Evolutionary conservation across 2,113 vertebrate species (phyloP), one percentile per base, ranked within the genome.

Genomic region (Chamaea fasciata): DNA sequence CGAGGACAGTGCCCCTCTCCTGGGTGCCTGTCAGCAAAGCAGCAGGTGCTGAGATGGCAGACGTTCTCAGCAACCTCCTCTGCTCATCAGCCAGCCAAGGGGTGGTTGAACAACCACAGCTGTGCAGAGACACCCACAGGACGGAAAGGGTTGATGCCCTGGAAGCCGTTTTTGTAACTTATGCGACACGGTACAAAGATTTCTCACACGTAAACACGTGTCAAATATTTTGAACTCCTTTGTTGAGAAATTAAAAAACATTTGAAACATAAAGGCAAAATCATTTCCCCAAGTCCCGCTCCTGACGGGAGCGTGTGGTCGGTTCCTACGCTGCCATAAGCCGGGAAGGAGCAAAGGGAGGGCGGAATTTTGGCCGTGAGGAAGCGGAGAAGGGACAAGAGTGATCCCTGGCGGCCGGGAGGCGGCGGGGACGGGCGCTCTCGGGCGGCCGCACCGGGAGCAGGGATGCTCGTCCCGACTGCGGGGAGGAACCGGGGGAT

Each of bases 301-400:
- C 21, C 53, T 13, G 56, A 49, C 15, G 4, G n/a, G 37, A 39
- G 37, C 37, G 37, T n/a, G 30, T 0, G 31, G 37, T 9, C 49
- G 10, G 8, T 35, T 60, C 5, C 10, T 3, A 65, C 3, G 1
- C 49, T 9, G 63, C 59, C 15, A 2, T 0, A 2, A 52, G 30
- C 37, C 21, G 53, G 30, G 28, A 13, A 2, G 7, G 4, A 8
- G 44, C 37, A 24, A 4, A 33, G 23, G 21, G 27, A 28, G 10
- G 20, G 33, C 1, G 13, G 56, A 15, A 42, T 37, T 65, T 10
- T 1, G 56, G 31, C 33, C 26, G 27, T 7, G 84, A 50, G 80
- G 73, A n/a, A 70, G 79, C 5, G 39, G 37, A 59, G 85, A 49
- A 83, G 91, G 49, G 13, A 10, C 73, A 42, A 63, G 59, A 55